Conservation (phyloP, 2,113 vertebrate genomes). For the Grammomys surdaster region DNA sequence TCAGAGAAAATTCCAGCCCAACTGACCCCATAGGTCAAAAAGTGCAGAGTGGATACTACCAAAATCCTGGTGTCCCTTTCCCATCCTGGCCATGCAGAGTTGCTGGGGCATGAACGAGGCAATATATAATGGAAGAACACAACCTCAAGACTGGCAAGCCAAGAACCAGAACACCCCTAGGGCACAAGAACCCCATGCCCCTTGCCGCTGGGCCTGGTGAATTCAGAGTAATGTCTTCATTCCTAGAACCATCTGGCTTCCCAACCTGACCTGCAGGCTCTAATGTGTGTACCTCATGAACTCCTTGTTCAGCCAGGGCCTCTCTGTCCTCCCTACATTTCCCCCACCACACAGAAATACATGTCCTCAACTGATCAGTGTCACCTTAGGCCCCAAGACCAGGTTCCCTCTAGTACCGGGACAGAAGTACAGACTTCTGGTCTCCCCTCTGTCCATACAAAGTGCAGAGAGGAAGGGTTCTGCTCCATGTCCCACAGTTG, state of each 20-base stretch:
- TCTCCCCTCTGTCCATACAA: not conserved
- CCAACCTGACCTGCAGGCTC: not conserved
- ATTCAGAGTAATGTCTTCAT: not conserved
- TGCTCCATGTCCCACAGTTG: not conserved
- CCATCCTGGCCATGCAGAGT: not conserved
- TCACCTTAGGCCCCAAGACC: not conserved
- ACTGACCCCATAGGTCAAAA: too few relatives aligned
- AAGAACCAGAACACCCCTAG: not conserved
- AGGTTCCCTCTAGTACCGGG: too few relatives aligned
- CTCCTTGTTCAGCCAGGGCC: not conserved
- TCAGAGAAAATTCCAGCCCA: not conserved
- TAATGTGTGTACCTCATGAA: not conserved
- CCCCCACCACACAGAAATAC: not conserved
- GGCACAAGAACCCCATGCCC: not conserved
- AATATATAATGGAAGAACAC: not conserved
- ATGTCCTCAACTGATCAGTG: not conserved
- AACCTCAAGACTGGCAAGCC: not conserved
- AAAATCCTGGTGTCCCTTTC: not conserved
- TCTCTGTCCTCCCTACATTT: not conserved
- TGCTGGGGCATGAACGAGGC: not conserved
- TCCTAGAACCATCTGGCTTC: constrained; percentile 51
- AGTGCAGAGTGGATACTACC: accelerated
- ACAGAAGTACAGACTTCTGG: not conserved
- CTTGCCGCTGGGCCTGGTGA: not conserved
- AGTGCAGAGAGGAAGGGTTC: not conserved